Evolutionary conservation across 2,888 invertebrate genomes (phyloP).

Genomic region (Acanthopleura granulata): DNA sequence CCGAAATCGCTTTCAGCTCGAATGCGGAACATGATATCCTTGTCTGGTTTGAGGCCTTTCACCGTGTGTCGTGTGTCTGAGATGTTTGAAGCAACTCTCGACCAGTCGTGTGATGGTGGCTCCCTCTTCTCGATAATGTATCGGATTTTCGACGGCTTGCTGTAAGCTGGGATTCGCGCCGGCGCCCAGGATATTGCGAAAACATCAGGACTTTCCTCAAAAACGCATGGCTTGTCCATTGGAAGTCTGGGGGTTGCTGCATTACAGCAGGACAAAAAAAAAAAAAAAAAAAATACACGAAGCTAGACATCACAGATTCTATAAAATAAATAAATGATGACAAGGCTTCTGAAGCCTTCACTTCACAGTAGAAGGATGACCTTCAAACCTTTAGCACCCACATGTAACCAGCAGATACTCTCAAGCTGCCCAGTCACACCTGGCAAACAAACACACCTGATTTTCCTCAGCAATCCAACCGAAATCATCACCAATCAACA

Average conservation of each 20-base stretch:
- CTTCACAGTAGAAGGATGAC: too few relatives aligned
- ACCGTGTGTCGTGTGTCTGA: conserved; percentile 39
- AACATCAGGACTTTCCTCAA: conserved; percentile 89
- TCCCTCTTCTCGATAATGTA: conserved; percentile 87
- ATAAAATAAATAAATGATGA: too few relatives aligned
- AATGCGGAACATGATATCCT: conserved; percentile 95
- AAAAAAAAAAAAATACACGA: not conserved
- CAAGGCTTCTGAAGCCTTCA: too few relatives aligned
- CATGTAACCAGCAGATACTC: too few relatives aligned
- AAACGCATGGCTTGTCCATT: conserved; percentile 87
- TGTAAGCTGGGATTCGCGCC: conserved; percentile 83
- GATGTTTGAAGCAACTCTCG: conserved; percentile 52
- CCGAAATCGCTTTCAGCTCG: conserved; percentile 88
- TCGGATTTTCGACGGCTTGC: conserved; percentile 86
- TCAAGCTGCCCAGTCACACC: too few relatives aligned
- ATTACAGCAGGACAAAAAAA: too few relatives aligned
- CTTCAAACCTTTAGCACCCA: too few relatives aligned
- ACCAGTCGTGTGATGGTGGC: conserved; percentile 71
- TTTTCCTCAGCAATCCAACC: too few relatives aligned
- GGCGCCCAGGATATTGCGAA: conserved; percentile 94
- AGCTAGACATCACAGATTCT: not conserved
- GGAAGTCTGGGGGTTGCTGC: conserved; percentile 13
- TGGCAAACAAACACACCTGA: too few relatives aligned
- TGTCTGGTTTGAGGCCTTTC: conserved; percentile 82
- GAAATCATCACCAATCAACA: too few relatives aligned